Conservation (phyloP, 2,797 vertebrate genomes). For the Anguilla marmorata region DNA sequence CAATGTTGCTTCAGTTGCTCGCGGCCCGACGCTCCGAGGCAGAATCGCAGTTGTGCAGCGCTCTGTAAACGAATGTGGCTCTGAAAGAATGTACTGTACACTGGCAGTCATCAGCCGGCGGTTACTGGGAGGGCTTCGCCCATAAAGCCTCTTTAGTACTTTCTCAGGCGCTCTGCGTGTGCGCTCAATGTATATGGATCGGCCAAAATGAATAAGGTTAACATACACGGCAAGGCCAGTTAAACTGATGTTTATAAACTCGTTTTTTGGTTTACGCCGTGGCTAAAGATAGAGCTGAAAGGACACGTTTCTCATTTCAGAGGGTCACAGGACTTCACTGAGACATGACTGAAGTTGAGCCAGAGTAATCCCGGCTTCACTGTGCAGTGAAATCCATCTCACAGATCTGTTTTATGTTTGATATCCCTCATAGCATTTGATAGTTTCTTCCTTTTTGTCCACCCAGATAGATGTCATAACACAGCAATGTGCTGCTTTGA, state of each 20-base stretch:
- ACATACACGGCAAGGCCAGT: slow-evolving; percentile 64
- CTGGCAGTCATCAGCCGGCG: slow-evolving; percentile 70
- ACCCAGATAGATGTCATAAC: neutral
- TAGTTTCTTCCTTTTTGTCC: neutral
- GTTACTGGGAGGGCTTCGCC: slow-evolving; percentile 63
- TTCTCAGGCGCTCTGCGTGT: slow-evolving; percentile 54
- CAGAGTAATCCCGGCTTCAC: slow-evolving; percentile 19
- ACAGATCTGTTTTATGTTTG: slow-evolving; percentile 7
- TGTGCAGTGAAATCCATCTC: slow-evolving; percentile 22
- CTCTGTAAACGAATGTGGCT: slow-evolving; percentile 56
- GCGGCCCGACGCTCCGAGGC: slow-evolving; percentile 62
- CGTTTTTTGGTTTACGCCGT: slow-evolving; percentile 63
- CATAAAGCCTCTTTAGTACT: slow-evolving; percentile 73
- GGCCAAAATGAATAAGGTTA: slow-evolving; percentile 72
- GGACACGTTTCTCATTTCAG: slow-evolving; percentile 54
- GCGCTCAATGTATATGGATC: slow-evolving; percentile 73
- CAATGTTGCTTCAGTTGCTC: slow-evolving; percentile 67
- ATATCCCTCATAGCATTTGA: neutral
- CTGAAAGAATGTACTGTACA: slow-evolving; percentile 75
- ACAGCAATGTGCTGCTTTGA: neutral
- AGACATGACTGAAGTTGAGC: slow-evolving; percentile 44
- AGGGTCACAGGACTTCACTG: slow-evolving; percentile 50
- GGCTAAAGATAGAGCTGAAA: slow-evolving; percentile 73
- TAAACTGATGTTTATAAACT: slow-evolving; percentile 70
- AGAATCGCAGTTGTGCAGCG: slow-evolving; percentile 63